Conservation (phyloP, 2,888 invertebrate genomes). For the Miltochrista miniata region DNA sequence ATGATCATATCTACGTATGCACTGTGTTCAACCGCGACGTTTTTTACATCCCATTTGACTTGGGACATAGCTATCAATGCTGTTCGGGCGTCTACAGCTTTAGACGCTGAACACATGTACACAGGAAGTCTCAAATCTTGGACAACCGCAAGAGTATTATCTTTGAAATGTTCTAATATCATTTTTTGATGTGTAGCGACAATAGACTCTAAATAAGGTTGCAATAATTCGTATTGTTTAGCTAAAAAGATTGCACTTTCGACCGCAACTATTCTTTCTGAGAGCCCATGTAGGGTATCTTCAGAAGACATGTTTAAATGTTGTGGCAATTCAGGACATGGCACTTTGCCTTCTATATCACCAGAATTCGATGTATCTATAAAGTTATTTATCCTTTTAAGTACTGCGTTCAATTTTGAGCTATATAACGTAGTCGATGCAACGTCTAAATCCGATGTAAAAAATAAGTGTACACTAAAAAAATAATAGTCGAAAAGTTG, state of each 20-base stretch:
- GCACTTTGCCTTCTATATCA: constrained; percentile 54
- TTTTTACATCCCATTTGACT: constrained; percentile 97
- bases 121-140: constrained; percentile 91
- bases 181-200: constrained; percentile 88
- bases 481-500: constrained; percentile 97
- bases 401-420: constrained; percentile 87
- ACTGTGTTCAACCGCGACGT: constrained; percentile 97
- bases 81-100: constrained; percentile 89
- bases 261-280: constrained; percentile 94
- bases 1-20: constrained; percentile 92
- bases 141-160: constrained; percentile 89
- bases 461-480: constrained; percentile 93
- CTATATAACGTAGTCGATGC: constrained; percentile 84
- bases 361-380: constrained; percentile 76
- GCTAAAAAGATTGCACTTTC: constrained; percentile 96
- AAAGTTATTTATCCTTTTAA: constrained; percentile 91
- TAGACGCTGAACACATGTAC: constrained; percentile 93
- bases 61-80: constrained; percentile 94
- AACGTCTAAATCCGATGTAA: constrained; percentile 89
- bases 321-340: constrained; percentile 55
- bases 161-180: constrained; percentile 88
- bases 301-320: constrained; percentile 71
- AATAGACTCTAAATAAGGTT: constrained; percentile 92
- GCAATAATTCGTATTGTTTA: constrained; percentile 92
- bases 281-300: constrained; percentile 91